A percentile compares a stretch with the other conserved stretches of the same genome.
phyloP scores from a whole-genome alignment of 2,888 invertebrate species.

The Exephanes ischioxanthus region DNA sequence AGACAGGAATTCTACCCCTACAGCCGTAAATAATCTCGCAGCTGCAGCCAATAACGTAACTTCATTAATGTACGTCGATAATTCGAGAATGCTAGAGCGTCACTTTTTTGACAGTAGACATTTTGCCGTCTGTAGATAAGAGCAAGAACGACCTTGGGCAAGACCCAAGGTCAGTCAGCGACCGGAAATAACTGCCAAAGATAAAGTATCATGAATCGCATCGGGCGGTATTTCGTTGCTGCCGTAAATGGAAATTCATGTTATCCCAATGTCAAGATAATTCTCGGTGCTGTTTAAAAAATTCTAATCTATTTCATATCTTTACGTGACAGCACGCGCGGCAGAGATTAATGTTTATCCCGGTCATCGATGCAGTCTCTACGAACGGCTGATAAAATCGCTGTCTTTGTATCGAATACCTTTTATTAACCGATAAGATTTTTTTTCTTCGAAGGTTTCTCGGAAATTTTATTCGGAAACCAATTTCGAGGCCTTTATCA shows the following conservation, averaged over 20 bases:
- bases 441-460: background rate
- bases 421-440: background rate
- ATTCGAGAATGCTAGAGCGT: background rate
- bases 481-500: background rate
- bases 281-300: background rate
- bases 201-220: background rate
- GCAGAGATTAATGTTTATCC: background rate
- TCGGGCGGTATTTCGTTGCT: background rate
- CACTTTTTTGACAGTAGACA: background rate
- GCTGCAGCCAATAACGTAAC: background rate
- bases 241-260: background rate
- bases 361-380: background rate
- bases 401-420: background rate
- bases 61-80: background rate
- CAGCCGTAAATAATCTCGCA: background rate
- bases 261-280: background rate
- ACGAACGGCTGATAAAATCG: slow-evolving; percentile 16
- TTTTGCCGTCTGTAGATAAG: background rate
- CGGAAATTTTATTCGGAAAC: background rate
- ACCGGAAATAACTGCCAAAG: background rate
- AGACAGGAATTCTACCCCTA: background rate
- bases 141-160: no score
- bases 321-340: slow-evolving; percentile 1
- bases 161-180: background rate
- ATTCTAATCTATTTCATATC: slow-evolving; percentile 48